Base-by-base conservation (phyloP, 2,113 vertebrate species). In the Pseudolaguvia tuberculata region DNA sequence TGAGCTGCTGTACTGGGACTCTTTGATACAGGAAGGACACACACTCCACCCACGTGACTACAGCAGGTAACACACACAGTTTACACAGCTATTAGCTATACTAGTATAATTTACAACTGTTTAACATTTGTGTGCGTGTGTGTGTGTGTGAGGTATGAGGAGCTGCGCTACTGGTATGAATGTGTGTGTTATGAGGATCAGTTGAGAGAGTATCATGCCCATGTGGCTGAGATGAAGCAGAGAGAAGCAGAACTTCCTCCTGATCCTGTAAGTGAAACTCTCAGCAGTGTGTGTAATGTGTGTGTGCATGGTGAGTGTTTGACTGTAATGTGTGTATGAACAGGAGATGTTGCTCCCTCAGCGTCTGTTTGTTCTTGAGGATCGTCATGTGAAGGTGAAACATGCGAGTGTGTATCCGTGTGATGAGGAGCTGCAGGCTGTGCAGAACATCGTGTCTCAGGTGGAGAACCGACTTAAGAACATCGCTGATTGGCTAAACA, bases 301-400 rank as follows among this genome's bases (percentile, higher is more conserved):
- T 35, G 31, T 35, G 31, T 35, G 31, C n/a, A n/a, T n/a, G n/a
- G n/a, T n/a, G n/a, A n/a, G n/a, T n/a, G n/a, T n/a, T 2, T 6
- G 59, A 39, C 29, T 62, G 58, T 35, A 20, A 21, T 15, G 66
- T n/a, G 27, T 51, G 25, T 69, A 6, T 23, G 18, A 45, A 66
- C 15, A 65, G 61, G 51, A 13, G 70, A 88, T 84, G 79, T 83
- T 31, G 87, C 89, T 90, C 17, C 92, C 91, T 0, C 87, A 91
- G 73, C 88, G 94, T 82, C 87, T 95, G 61, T 94, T 95, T 62
- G 87, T 93, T 52, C 93, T 92, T 5, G 93, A 96, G 31, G 96
- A 99, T 80, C 96, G 94, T n/a, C 94, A 95, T 0, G 91, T 98
- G 61, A 96, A 96, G 93, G 93, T 94, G 75, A 98, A 98, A 73